Percentiles rank a stretch among this genome's conserved stretches.
Evolutionary conservation across 2,888 invertebrate genomes (phyloP).

Genomic region (Lepidocyrtoides sp.): DNA sequence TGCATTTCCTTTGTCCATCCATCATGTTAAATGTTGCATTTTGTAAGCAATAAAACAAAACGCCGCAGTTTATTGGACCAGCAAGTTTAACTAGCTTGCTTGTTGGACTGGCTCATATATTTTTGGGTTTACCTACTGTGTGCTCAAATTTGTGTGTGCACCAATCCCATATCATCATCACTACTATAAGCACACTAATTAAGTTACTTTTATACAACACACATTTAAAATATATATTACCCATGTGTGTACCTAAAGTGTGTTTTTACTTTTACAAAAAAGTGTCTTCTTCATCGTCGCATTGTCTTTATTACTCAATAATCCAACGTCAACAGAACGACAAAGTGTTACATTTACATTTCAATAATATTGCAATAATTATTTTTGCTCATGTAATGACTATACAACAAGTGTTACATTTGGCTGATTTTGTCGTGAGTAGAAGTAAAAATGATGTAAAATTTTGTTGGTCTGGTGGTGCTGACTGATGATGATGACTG

Average conservation of each 20-base stretch:
- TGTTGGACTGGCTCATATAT: conserved; percentile 7
- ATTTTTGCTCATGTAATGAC: conserved; percentile 7
- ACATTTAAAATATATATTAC: conserved; percentile 23
- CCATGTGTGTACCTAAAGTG: background rate
- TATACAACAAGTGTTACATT: background rate
- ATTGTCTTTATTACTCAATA: conserved; percentile 8
- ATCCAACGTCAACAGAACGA: background rate
- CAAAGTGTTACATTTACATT: conserved; percentile 54
- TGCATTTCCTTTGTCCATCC: conserved; percentile 64
- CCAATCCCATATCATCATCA: too few relatives aligned
- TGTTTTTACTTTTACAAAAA: conserved; percentile 8
- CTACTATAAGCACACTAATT: background rate
- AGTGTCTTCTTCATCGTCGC: conserved; percentile 35
- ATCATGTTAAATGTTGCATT: conserved; percentile 39
- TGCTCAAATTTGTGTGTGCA: background rate
- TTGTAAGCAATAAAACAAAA: conserved; percentile 21
- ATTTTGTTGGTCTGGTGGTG: conserved; percentile 5
- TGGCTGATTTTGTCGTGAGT: conserved; percentile 23
- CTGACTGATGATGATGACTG: conserved; percentile 27
- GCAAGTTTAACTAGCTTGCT: conserved; percentile 23
- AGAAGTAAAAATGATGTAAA: conserved; percentile 44
- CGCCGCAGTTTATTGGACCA: conserved; percentile 53
- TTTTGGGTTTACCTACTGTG: conserved; percentile 5
- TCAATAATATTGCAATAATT: conserved; percentile 37
- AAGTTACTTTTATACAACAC: conserved; percentile 26